These are phyloP conservation scores for Umimayanthus chanpuru DNA, from an alignment of 92 coral and sea anemone species.

Conservation along the genomic window DNA sequence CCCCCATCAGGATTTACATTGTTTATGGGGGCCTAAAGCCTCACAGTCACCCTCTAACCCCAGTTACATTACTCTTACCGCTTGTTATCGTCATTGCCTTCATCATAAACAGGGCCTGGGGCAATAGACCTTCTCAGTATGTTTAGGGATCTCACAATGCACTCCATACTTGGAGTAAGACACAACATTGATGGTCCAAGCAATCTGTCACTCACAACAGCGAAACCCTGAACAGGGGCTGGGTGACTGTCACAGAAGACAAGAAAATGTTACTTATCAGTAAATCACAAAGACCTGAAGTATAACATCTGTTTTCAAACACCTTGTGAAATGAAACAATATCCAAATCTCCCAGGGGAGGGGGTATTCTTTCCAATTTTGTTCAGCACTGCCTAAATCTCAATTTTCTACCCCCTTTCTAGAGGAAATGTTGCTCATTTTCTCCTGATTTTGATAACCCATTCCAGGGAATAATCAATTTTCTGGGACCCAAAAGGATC, in stretches of 20 bases:
- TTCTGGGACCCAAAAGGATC: no score
- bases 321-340: not conserved
- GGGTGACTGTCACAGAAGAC: constrained; percentile 57
- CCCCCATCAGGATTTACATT: no score
- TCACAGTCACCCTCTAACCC: no score
- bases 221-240: constrained; percentile 78
- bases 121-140: not conserved
- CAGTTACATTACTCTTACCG: not conserved
- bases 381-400: no score
- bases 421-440: no score
- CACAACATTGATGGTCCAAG: constrained; percentile 83
- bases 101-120: not conserved
- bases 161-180: constrained; percentile 85
- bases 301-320: not conserved
- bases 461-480: no score
- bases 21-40: no score
- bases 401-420: no score
- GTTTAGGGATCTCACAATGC: constrained; percentile 73
- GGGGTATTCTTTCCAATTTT: no score
- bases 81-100: not conserved
- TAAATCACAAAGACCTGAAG: not conserved
- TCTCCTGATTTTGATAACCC: no score
- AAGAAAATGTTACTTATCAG: not conserved
- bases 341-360: no score
- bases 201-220: constrained; percentile 76